Evolutionary conservation across 2,888 invertebrate species (phyloP), one percentile per base, ranked within the genome.

Genomic region (Perdita meconis): DNA sequence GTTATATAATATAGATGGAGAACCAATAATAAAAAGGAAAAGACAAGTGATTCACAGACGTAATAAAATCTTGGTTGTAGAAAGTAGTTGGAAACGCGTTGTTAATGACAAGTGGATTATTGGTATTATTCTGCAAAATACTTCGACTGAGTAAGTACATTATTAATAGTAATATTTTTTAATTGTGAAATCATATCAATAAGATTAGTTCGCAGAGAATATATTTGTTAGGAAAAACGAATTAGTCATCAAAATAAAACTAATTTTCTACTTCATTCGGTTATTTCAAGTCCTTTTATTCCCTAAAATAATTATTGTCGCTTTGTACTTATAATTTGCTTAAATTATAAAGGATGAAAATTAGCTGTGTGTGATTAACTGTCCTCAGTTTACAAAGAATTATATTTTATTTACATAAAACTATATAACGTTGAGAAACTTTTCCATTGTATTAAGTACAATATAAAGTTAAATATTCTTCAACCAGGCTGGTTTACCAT

Each of bases 91-190:
- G 92, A 92, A 92, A 47, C 83, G 86, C n/a, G 65, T 92, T 12
- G 66, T 90, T 16, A 88, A 88, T 60, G 87, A 90, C 40, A 91
- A 92, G 63, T 92, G 92, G 92, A 79, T 93, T 36, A 84, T 92
- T 38, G 92, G 92, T 60, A 78, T 90, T 26, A 72, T 85, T 26
- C 30, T 93, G 6, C 65, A 83, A 24, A 93, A 92, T 64, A 82
- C 70, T 60, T 88, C 89, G 1, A 78, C 83, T 6, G 82, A 89
- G 93, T 93, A 78, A 92, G 92, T 88, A 51, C 30, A 51, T 47
- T 16, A 22, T 24, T 19, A 1, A 51, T 26, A 22, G 12, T 10
- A n/a, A 26, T 6, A 19, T 57, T 24, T 57, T 19, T 8, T 22
- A 19, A 51, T 66, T 34, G 12, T 19, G 51, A 22, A 24, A 2